These are phyloP conservation scores for Peromyscus californicus DNA, from an alignment of 2,113 vertebrate genomes.

Conservation along the genomic window DNA sequence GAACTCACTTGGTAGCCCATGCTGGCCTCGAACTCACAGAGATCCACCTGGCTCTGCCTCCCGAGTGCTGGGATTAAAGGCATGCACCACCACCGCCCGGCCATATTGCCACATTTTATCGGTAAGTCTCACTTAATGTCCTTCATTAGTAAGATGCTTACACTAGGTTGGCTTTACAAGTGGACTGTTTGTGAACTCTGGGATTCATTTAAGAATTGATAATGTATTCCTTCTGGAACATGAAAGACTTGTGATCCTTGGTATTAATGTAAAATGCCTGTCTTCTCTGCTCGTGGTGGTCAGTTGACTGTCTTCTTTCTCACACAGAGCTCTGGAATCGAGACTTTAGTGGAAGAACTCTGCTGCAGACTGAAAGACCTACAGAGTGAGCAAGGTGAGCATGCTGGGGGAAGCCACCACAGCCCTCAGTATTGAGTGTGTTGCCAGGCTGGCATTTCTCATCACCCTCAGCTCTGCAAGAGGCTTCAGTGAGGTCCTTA, in stretches of 20 bases:
- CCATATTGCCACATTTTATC: neutral
- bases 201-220: neutral
- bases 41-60: too few relatives aligned
- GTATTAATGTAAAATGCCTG: neutral
- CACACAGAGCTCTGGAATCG: conserved; percentile 96
- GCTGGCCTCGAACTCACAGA: too few relatives aligned
- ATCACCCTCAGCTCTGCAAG: neutral
- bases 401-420: neutral
- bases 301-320: neutral
- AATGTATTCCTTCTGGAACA: neutral
- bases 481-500: neutral
- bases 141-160: neutral
- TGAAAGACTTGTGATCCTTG: neutral
- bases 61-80: too few relatives aligned
- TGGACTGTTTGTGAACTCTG: neutral
- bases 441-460: too few relatives aligned
- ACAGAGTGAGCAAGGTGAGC: conserved; percentile 97
- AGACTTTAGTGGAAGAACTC: conserved; percentile 99
- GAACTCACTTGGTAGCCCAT: too few relatives aligned
- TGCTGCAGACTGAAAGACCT: conserved; percentile 99
- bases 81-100: too few relatives aligned
- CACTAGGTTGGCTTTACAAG: neutral
- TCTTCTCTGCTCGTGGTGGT: fast-evolving
- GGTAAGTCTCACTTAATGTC: neutral
- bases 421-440: neutral